Base-by-base conservation (phyloP, 2,113 vertebrate species). In the Pituophis catenifer region DNA sequence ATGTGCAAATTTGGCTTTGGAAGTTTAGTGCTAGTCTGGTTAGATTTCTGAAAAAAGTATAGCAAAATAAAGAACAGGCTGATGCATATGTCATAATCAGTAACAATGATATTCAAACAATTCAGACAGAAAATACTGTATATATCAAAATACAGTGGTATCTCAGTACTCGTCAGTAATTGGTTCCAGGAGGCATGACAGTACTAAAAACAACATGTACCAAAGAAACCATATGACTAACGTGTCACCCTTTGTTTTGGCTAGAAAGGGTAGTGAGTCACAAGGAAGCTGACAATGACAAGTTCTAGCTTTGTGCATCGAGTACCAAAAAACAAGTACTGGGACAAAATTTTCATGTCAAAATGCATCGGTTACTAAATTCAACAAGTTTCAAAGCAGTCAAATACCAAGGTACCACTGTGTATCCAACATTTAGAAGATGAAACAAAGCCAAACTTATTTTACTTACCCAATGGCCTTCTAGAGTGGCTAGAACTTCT, bases 391-490 rank as follows among this genome's bases (percentile, higher is more conserved):
- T 70, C 29, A 33, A 70, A 70, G 26, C 65, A 70, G 24, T 17
- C 13, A 70, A 70, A 29, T 70, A 70, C 65, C n/a, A 70, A 70
- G 12, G n/a, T 70, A 70, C 65, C 13, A 33, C 6, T 70, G 65
- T 33, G 65, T 93, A 91, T 90, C 93, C 87, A 94, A 93, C 52
- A 89, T 24, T 29, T 90, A 24, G 33, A 21, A 65, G 65, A 33
- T 17, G n/a, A 12, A 85, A 38, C 88, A 38, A 89, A 90, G 10
- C 2, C 0, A 8, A 62, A 59, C 54, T 23, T 33, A 11, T 94
- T 98, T 98, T 98, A 98, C 98, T 98, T 97, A 99, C 99, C 99
- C 99, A 99, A 94, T 99, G 99, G 85, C 99, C 99, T 93, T 99
- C 99, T 93, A 99, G 97, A 55, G 98, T 98, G n/a, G 99, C 99